phyloP scores from a whole-genome alignment of 2,888 invertebrate genomes.

The Anthoptus insignis region DNA sequence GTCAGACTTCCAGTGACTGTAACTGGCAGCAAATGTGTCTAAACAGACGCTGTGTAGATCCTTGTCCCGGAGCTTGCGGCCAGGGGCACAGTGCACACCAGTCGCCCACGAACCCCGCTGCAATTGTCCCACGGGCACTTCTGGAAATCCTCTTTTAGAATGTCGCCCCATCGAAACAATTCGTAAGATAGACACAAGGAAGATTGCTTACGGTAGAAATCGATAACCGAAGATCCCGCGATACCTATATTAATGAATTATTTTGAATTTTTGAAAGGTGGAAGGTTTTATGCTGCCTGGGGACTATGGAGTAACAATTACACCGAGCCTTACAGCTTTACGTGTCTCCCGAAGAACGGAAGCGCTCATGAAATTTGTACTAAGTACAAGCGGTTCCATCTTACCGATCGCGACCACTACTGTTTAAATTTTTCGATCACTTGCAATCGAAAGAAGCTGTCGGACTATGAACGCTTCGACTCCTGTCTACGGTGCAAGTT shows the following conservation, averaged over 20 bases:
- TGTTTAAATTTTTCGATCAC: no score
- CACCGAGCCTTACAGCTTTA: no score
- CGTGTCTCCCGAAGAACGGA: no score
- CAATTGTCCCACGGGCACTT: slow-evolving; percentile 88
- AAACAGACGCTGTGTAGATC: slow-evolving; percentile 90
- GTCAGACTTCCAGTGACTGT: slow-evolving; percentile 91
- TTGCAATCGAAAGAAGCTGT: no score
- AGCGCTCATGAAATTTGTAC: no score
- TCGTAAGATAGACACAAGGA: slow-evolving; percentile 80
- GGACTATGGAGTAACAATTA: no score
- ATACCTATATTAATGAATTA: slow-evolving; percentile 9
- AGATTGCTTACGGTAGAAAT: slow-evolving; percentile 62
- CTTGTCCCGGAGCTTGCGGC: slow-evolving; percentile 92
- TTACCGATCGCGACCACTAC: no score
- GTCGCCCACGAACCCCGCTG: slow-evolving; percentile 91
- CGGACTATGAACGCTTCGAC: no score
- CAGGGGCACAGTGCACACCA: slow-evolving; percentile 90
- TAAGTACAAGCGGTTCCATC: no score
- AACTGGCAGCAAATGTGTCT: slow-evolving; percentile 90
- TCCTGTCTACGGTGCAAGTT: no score
- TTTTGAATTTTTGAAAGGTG: no score
- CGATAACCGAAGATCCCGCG: slow-evolving; percentile 9
- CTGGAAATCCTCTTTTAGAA: slow-evolving; percentile 91
- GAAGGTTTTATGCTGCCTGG: no score
- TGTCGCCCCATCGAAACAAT: slow-evolving; percentile 87